A percentile compares a stretch with the other conserved stretches of the same genome.
These are phyloP conservation scores for Isoperla grammatica DNA, from an alignment of 2,888 invertebrate species.

Conservation along the genomic window DNA sequence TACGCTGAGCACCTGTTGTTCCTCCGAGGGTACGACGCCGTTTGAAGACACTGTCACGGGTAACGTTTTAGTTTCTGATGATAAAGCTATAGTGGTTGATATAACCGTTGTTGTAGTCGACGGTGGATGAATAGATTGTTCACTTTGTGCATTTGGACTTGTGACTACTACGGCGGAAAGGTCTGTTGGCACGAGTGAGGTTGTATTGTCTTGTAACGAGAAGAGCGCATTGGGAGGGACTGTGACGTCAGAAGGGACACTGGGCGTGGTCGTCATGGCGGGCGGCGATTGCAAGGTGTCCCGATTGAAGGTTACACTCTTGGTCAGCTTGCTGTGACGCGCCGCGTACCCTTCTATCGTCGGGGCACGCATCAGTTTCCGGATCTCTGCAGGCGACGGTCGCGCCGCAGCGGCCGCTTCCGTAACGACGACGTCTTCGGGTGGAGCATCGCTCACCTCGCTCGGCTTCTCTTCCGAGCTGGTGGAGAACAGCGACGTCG, in stretches of 20 bases:
- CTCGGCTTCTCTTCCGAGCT: constrained; percentile 17
- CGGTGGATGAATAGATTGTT: background rate
- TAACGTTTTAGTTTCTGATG: too few species aligned
- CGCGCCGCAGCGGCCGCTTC: constrained; percentile 41
- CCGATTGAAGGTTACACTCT: constrained; percentile 83
- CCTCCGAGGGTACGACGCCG: too few species aligned
- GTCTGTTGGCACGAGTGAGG: background rate
- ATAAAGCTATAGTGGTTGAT: too few species aligned
- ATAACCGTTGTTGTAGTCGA: background rate
- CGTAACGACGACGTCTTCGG: constrained; percentile 38
- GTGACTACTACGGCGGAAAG: background rate
- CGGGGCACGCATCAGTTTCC: constrained; percentile 69
- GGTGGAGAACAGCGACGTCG: constrained; percentile 49
- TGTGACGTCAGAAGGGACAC: background rate
- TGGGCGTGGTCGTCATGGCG: constrained; percentile 32
- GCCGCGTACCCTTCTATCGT: constrained; percentile 86
- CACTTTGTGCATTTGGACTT: background rate
- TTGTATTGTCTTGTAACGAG: too few species aligned
- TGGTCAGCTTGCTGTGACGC: constrained; percentile 78
- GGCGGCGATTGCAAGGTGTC: constrained; percentile 80
- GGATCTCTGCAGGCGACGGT: constrained; percentile 47
- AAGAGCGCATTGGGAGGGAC: too few species aligned
- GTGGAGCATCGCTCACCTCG: constrained; percentile 11
- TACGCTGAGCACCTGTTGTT: too few species aligned
- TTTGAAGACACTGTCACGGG: too few species aligned